These are phyloP conservation scores for Zalophus californianus DNA, from an alignment of 2,797 vertebrate species.

Conservation along the genomic window DNA sequence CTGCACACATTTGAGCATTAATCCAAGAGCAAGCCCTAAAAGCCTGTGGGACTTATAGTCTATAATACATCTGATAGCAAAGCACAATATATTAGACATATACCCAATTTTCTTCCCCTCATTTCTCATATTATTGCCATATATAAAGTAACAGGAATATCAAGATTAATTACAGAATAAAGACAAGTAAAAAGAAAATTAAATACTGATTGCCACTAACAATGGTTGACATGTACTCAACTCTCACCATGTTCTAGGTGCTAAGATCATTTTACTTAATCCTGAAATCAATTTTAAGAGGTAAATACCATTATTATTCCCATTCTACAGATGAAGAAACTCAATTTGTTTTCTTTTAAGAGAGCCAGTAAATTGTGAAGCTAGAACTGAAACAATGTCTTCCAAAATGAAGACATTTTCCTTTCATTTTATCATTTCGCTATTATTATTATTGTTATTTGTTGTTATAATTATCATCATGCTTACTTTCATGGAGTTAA, in stretches of 20 bases:
- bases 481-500: not conserved
- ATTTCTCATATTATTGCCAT: not conserved
- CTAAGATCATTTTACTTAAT: not conserved
- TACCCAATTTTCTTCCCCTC: not conserved
- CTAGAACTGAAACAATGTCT: not conserved
- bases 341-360: not conserved
- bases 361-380: not conserved
- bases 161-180: not conserved
- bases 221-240: not conserved
- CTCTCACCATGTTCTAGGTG: not conserved
- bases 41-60: not conserved
- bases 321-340: conserved; percentile 17
- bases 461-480: not conserved
- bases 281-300: not conserved
- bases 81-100: not conserved
- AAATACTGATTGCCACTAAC: not conserved
- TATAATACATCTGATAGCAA: not conserved
- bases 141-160: not conserved
- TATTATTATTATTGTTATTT: not conserved
- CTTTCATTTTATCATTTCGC: not conserved
- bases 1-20: not conserved
- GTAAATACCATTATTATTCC: not conserved
- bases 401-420: not conserved
- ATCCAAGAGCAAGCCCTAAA: not conserved
- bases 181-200: not conserved